Conservation (phyloP, 2,888 invertebrate genomes). For the Agonopterix arenella region DNA sequence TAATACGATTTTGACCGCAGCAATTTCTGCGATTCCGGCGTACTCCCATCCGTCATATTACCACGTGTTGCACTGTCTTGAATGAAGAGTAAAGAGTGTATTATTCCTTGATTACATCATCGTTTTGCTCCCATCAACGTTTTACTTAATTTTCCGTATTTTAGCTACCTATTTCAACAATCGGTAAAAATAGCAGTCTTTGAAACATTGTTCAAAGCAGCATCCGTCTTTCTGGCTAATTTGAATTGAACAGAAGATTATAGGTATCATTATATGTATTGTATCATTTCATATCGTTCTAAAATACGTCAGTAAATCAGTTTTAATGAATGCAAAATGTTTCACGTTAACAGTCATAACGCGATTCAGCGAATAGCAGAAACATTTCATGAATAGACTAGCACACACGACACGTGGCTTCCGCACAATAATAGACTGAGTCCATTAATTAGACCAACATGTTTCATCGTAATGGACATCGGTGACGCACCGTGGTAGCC, state of each 20-base stretch:
- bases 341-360: not conserved
- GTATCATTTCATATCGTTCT: too few relatives aligned
- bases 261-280: too few relatives aligned
- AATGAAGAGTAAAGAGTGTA: too few relatives aligned
- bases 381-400: not conserved
- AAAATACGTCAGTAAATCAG: not conserved
- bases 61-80: slow-evolving; percentile 11
- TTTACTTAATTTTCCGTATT: too few relatives aligned
- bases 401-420: slow-evolving; percentile 7
- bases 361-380: not conserved
- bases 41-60: slow-evolving; percentile 13
- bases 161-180: too few relatives aligned
- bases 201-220: too few relatives aligned
- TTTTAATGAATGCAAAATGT: not conserved
- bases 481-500: slow-evolving; percentile 28
- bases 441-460: slow-evolving; percentile 66
- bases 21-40: slow-evolving; percentile 21
- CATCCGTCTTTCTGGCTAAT: too few relatives aligned
- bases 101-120: too few relatives aligned
- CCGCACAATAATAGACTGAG: slow-evolving; percentile 52
- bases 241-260: too few relatives aligned
- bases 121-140: too few relatives aligned
- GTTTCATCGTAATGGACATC: slow-evolving; percentile 64
- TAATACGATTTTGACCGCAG: slow-evolving; percentile 26
- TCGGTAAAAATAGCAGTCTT: too few relatives aligned